Percentiles rank a stretch among this genome's conserved stretches.
Evolutionary conservation across 2,797 vertebrate genomes (phyloP).

Genomic region (Helarctos malayanus): DNA sequence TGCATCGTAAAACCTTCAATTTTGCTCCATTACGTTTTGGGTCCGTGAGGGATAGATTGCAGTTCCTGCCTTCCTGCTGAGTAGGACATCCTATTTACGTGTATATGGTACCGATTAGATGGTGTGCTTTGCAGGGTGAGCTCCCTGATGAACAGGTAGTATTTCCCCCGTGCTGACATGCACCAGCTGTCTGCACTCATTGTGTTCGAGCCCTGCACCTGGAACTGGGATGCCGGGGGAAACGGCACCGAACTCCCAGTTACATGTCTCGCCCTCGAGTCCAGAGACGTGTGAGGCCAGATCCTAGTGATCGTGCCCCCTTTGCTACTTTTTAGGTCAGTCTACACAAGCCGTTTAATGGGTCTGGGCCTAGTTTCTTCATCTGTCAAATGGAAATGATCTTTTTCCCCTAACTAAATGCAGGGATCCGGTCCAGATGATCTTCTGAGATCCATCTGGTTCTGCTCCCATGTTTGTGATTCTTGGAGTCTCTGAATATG

Average conservation of each 20-base stretch:
- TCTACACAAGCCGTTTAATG: neutral
- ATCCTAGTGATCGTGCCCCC: neutral
- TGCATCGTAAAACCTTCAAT: slow-evolving; percentile 75
- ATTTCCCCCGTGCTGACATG: slow-evolving; percentile 65
- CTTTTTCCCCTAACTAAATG: neutral
- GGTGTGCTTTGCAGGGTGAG: slow-evolving; percentile 72
- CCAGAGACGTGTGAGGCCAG: neutral
- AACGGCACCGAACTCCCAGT: neutral
- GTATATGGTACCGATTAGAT: slow-evolving; percentile 61
- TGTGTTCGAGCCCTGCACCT: slow-evolving; percentile 41
- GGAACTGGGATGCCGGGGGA: neutral
- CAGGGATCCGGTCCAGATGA: neutral
- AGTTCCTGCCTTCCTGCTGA: slow-evolving; percentile 65
- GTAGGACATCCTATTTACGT: slow-evolving; percentile 73
- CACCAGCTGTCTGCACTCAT: slow-evolving; percentile 66
- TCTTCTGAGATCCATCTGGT: neutral
- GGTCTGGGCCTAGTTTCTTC: neutral
- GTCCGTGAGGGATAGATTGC: slow-evolving; percentile 74
- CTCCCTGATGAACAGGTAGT: slow-evolving; percentile 78
- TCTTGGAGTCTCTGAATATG: slow-evolving; percentile 4
- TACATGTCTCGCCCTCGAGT: neutral
- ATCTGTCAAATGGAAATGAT: neutral
- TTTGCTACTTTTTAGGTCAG: slow-evolving; percentile 20
- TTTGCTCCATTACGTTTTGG: slow-evolving; percentile 75
- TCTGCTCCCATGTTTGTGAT: neutral